Base-by-base conservation (phyloP, 2,888 invertebrate species). In the Gibbula magus region DNA sequence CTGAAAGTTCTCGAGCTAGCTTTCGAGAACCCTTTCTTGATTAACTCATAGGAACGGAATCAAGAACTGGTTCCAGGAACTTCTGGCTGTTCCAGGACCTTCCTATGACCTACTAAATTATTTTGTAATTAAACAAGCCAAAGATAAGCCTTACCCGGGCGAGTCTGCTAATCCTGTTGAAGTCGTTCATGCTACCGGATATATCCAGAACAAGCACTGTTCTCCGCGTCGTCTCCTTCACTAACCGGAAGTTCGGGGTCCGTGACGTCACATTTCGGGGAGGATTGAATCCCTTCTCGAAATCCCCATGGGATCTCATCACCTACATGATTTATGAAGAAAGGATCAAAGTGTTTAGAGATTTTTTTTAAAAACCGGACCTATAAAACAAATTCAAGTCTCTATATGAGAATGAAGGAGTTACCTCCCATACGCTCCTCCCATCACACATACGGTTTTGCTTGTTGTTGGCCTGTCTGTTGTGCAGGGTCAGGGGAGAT, bases 381-480 rank as follows among this genome's bases (percentile, higher is more conserved):
- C 4, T 54, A 4, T 54, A 54, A 54, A n/a, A n/a, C n/a, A n/a
- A n/a, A n/a, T n/a, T n/a, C n/a, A n/a, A n/a, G n/a, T n/a, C n/a
- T n/a, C 1, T 25, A 54, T 56, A 22, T 1, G 3, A 16, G 20
- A 10, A 45, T 53, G 7, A 20, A n/a, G n/a, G 18, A 18, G 35
- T 94, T 22, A 95, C 94, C 83, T 95, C 94, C 84, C 94, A 92
- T 2, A 94, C 94, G 86, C 95, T 94, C 73, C 93, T 93, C 20
- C 94, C 92, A 80, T 94, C 93, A 89, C 95, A 95, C 20, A 95
- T 92, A 39, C 94, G 93, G 90, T 95, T 95, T 84, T 95, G 95
- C 90, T 95, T 95, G n/a, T 95, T 95, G 0, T 95, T 95, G 0
- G 95, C 94, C 82, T 94, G 93, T 2, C 93, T 92, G 87, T 95